phyloP scores from a whole-genome alignment of 2,888 invertebrate species.

The Anthophora plumipes region DNA sequence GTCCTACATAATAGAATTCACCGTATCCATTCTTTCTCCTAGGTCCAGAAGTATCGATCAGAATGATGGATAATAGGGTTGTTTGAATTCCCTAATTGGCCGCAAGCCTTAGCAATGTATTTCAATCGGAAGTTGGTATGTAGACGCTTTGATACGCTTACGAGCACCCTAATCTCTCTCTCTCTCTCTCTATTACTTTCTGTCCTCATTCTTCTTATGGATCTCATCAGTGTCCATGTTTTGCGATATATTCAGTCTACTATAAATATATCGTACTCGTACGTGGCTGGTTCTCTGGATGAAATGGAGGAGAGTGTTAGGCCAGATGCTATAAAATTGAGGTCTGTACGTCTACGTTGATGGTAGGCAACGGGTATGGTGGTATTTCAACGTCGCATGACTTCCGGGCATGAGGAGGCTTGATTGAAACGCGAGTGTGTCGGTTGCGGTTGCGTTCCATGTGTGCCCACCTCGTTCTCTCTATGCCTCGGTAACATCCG shows the following conservation, averaged over 20 bases:
- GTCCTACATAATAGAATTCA: too few species aligned
- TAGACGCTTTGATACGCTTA: slow-evolving; percentile 13
- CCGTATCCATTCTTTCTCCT: background rate
- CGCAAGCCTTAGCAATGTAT: slow-evolving; percentile 11
- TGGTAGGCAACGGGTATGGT: background rate
- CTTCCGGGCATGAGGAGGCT: slow-evolving; percentile 43
- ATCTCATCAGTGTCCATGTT: slow-evolving; percentile 8
- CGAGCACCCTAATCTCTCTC: background rate
- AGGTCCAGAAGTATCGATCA: background rate
- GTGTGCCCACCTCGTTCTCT: slow-evolving; percentile 17
- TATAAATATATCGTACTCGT: slow-evolving; percentile 13
- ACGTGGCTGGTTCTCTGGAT: background rate
- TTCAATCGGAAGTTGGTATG: slow-evolving; percentile 18
- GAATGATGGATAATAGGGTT: slow-evolving; percentile 4
- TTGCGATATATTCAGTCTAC: too few species aligned
- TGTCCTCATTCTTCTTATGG: background rate
- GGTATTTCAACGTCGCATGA: slow-evolving; percentile 57
- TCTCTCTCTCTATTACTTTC: background rate
- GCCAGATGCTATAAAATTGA: slow-evolving; percentile 28
- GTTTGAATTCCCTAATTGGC: slow-evolving; percentile 25
- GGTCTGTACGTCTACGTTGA: slow-evolving; percentile 4
- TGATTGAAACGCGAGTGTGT: slow-evolving; percentile 53
- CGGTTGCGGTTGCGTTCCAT: slow-evolving; percentile 34
- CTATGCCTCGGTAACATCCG: slow-evolving; percentile 30
- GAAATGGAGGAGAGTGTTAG: slow-evolving; percentile 11